A percentile compares a stretch with the other conserved stretches of the same genome.
Conservation (phyloP, 2,113 vertebrate species). For the Callipepla squamata region DNA sequence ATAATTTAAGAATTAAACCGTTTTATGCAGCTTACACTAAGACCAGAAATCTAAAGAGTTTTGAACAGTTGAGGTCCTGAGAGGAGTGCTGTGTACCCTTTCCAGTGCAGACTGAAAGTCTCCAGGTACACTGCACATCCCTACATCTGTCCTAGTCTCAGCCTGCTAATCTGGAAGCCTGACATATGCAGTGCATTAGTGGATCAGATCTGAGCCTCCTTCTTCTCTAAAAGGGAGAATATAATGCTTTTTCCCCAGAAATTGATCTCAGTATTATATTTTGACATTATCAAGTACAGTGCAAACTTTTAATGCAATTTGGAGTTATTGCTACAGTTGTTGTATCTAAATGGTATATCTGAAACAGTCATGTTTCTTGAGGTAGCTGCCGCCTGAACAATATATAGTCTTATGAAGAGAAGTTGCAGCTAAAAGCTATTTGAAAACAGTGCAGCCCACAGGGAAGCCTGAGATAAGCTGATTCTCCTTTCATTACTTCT, state of each 20-base stretch:
- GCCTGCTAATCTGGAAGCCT: not conserved
- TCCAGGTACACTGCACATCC: not conserved
- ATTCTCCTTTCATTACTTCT: constrained; percentile 70
- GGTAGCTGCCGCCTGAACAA: constrained; percentile 46
- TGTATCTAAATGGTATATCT: constrained; percentile 3
- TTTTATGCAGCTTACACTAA: not conserved
- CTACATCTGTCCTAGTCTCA: not conserved
- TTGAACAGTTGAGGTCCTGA: not conserved
- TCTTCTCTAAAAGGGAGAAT: constrained; percentile 5
- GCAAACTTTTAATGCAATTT: constrained; percentile 18
- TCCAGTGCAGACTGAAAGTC: not conserved
- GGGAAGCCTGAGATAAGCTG: constrained; percentile 60
- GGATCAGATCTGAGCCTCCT: not conserved
- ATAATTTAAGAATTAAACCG: not conserved
- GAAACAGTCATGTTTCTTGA: constrained; percentile 26
- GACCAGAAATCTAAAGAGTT: not conserved
- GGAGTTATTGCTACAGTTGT: not conserved
- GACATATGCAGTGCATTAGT: not conserved
- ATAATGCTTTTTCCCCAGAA: not conserved
- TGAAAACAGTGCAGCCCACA: constrained; percentile 64
- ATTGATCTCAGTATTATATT: not conserved
- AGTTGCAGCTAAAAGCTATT: constrained; percentile 57
- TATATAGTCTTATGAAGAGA: constrained; percentile 13
- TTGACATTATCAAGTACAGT: not conserved
- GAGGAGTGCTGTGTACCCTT: not conserved